Percentiles rank a stretch among this genome's conserved stretches.
Evolutionary conservation across 2,888 invertebrate genomes (phyloP).

Genomic region (Agonopterix alstromeriana): DNA sequence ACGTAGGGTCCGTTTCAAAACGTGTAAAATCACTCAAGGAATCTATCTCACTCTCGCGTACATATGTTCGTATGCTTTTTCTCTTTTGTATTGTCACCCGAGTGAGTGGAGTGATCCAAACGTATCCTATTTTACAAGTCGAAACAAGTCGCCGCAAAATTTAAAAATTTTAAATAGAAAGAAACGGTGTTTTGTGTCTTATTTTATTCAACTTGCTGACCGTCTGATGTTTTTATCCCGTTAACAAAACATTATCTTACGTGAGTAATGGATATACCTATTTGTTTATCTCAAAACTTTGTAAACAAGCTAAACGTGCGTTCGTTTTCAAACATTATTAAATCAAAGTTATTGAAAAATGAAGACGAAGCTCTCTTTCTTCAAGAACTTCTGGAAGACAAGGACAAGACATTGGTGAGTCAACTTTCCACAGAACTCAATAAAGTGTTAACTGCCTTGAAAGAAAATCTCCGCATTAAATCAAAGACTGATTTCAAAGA

Average conservation of each 20-base stretch:
- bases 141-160: constrained; percentile 43
- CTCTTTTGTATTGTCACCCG: no score
- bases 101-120: no score
- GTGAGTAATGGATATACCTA: constrained; percentile 29
- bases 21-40: no score
- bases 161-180: neutral
- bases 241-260: neutral
- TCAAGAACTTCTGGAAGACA: constrained; percentile 29
- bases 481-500: constrained; percentile 46
- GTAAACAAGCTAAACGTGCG: constrained; percentile 61
- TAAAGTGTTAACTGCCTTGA: constrained; percentile 27
- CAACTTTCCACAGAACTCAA: constrained; percentile 27
- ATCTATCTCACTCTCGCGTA: no score
- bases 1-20: no score
- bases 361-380: constrained; percentile 21
- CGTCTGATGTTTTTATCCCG: neutral
- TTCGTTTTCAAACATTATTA: constrained; percentile 45
- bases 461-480: constrained; percentile 32
- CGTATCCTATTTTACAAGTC: constrained; percentile 22
- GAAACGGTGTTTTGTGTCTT: neutral
- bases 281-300: constrained; percentile 53
- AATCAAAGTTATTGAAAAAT: constrained; percentile 33
- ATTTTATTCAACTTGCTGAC: neutral
- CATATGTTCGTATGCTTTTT: no score
- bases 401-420: constrained; percentile 27